Base-by-base conservation (phyloP, 2,888 invertebrate genomes). In the Andrena praecox region DNA sequence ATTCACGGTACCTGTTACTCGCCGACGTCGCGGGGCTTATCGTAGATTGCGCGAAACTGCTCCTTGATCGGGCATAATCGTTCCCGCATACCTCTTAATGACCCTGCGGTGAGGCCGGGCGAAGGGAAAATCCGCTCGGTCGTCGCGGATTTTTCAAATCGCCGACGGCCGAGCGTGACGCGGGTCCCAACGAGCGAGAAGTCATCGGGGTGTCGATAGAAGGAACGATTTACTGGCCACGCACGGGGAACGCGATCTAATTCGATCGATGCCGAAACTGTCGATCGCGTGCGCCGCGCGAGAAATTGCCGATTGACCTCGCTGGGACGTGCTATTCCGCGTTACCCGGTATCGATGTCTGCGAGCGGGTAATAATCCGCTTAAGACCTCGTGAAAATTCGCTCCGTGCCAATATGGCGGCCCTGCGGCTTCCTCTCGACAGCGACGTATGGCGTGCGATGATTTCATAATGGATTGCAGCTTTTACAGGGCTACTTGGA, bases 1-100 rank as follows among this genome's bases (percentile, higher is more conserved):
- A 84, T 84, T 84, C 78, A 82, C 83, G 64, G 71, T 82, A 84
- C 78, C 84, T 82, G 84, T 84, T 84, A 82, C 81, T 52, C 48
- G 63, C 27, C 50, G 52, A 33, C 69, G 64, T 50, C 70, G 50
- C 12, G 20, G 12, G 50, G 63, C 59, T 63, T 66, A 67, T 77
- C 77, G 54, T 29, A 42, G 69, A 59, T 82, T 73, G 60, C 69
- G 73, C 63, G 77, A 73, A 69, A 20, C 68, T 27, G 33, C 68
- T 27, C 52, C 50, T 1, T 29, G 62, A 68, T 42, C 31, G 62
- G n/a, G 56, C 62, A 48, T 67, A 50, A 67, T 67, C 70, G 77
- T 67, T 60, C 29, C 60, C 8, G 27, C 77, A 54, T 67, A 72
- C 66, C 72, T 67, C 67, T 77, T 77, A 77, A 77, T 67, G 77